Conservation (phyloP, 2,888 invertebrate species). For the Drosophila multiciliata region DNA sequence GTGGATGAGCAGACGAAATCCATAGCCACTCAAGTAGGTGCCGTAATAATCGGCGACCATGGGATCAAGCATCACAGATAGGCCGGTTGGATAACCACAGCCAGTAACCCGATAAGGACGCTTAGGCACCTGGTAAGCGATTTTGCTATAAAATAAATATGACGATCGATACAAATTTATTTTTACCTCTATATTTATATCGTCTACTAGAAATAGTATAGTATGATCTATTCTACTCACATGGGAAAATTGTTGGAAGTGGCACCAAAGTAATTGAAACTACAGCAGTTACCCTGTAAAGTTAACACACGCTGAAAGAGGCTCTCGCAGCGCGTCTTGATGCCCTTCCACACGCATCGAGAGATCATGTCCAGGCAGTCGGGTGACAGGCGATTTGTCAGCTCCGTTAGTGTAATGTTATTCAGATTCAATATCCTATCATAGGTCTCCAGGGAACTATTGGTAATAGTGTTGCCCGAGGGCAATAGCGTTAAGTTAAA, state of each 20-base stretch:
- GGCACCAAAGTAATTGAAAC: slow-evolving; percentile 88
- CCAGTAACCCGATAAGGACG: slow-evolving; percentile 88
- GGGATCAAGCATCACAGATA: slow-evolving; percentile 87
- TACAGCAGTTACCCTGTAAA: slow-evolving; percentile 87
- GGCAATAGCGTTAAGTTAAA: slow-evolving; percentile 80
- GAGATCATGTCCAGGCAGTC: slow-evolving; percentile 86
- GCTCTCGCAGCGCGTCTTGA: slow-evolving; percentile 86
- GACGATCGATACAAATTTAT: background rate
- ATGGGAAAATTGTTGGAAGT: slow-evolving; percentile 79
- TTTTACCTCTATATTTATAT: background rate
- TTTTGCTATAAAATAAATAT: slow-evolving; percentile 67
- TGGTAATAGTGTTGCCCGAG: slow-evolving; percentile 61
- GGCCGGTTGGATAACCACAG: slow-evolving; percentile 89
- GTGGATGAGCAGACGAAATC: slow-evolving; percentile 88
- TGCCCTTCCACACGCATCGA: slow-evolving; percentile 88
- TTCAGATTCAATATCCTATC: slow-evolving; percentile 75
- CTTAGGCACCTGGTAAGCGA: slow-evolving; percentile 83
- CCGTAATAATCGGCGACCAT: slow-evolving; percentile 88
- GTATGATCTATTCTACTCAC: slow-evolving; percentile 51
- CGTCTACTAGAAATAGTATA: background rate
- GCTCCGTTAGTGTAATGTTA: slow-evolving; percentile 70
- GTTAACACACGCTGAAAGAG: slow-evolving; percentile 86
- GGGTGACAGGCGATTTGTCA: slow-evolving; percentile 85
- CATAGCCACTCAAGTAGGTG: slow-evolving; percentile 87
- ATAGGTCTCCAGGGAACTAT: slow-evolving; percentile 62